Base-by-base conservation (phyloP, 2,797 vertebrate genomes). In the Crenichthys baileyi region DNA sequence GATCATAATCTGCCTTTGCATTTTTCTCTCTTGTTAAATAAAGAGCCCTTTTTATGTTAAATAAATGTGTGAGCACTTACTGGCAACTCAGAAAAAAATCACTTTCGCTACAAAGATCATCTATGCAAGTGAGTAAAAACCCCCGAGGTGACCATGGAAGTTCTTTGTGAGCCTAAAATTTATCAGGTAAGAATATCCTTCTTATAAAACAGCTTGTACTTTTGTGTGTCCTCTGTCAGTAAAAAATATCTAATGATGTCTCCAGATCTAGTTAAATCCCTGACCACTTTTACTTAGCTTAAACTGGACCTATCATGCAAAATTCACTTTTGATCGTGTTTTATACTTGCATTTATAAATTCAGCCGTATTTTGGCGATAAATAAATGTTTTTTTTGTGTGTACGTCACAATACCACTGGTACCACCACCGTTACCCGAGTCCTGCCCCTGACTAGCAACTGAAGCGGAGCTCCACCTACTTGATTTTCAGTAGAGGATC, bases 141-240 rank as follows among this genome's bases (percentile, higher is more conserved):
- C n/a, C n/a, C n/a, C n/a, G n/a, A 26, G 56, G n/a, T 60, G n/a
- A 60, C 56, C 56, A 29, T 5, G 1, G 56, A 11, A 13, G n/a
- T 60, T 6, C n/a, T 60, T 60, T 60, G 56, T 60, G 56, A 60
- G 56, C n/a, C 56, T 60, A 60, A 60, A 60, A n/a, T 60, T 60
- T 4, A 60, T 29, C 56, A 60, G 56, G 11, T 60, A 60, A 60
- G n/a, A 15, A 26, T 26, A 29, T 60, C 5, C n/a, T 15, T 29
- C 9, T 13, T 11, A 3, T 24, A 24, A 22, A 56, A 11, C 24
- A 3, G 9, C 4, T 58, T 26, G n/a, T 13, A n/a, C 24, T 58
- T 24, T 55, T 53, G n/a, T 8, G 51, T 55, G 55, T n/a, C 26
- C 26, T 58, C 11, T 60, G 24, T 58, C n/a, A n/a, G n/a, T n/a